These are phyloP conservation scores for Siphamia tubifer DNA, from an alignment of 2,113 vertebrate species.

Conservation along the genomic window DNA sequence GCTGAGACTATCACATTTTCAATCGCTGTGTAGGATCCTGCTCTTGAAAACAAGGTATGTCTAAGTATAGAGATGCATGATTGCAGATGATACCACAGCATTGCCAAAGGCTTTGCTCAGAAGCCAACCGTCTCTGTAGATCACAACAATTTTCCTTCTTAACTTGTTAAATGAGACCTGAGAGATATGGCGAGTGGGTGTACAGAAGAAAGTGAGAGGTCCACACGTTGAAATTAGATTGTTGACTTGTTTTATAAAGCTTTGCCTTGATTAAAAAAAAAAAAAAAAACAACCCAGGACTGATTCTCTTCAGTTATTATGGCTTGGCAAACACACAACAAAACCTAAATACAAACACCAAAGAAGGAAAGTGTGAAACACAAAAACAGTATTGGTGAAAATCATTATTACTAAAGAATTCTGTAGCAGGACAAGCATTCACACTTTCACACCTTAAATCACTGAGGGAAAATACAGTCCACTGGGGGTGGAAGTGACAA, in stretches of 20 bases:
- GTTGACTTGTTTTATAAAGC: slow-evolving; percentile 24
- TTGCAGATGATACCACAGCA: slow-evolving; percentile 37
- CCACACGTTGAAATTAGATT: slow-evolving; percentile 54
- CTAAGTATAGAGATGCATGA: slow-evolving; percentile 38
- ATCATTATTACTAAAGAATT: not conserved
- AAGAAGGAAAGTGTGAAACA: slow-evolving; percentile 22
- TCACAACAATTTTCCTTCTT: slow-evolving; percentile 32
- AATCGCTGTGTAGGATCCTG: slow-evolving; percentile 35
- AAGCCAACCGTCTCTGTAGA: slow-evolving; percentile 46
- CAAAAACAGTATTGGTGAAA: slow-evolving; percentile 3
- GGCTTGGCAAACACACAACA: slow-evolving; percentile 15
- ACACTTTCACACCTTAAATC: slow-evolving; percentile 5
- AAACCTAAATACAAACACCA: not conserved
- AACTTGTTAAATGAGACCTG: slow-evolving; percentile 57
- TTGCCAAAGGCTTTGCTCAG: slow-evolving; percentile 39
- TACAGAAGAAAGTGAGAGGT: slow-evolving; percentile 38
- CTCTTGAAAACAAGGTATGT: slow-evolving; percentile 10
- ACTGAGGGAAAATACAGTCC: not conserved
- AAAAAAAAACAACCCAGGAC: no score
- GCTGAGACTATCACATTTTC: slow-evolving; percentile 13
- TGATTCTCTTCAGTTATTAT: slow-evolving; percentile 1
- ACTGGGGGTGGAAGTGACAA: not conserved
- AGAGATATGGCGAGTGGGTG: slow-evolving; percentile 53
- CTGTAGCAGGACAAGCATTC: slow-evolving; percentile 18
- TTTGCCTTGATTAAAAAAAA: slow-evolving; percentile 9